Base-by-base conservation (phyloP, 2,797 vertebrate genomes). In the Karalla daura region DNA sequence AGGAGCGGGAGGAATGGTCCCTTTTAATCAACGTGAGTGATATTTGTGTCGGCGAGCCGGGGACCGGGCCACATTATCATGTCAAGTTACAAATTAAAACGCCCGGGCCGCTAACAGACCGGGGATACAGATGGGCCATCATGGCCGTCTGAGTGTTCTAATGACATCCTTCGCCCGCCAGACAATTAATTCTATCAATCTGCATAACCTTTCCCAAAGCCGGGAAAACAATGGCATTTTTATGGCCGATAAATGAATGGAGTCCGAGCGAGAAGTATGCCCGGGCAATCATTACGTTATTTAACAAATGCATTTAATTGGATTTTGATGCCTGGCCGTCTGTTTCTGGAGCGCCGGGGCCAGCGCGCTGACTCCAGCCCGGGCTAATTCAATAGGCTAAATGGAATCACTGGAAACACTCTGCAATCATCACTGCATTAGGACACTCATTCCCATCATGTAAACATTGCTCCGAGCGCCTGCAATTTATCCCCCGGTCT, bases 51-150 rank as follows among this genome's bases (percentile, higher is more conserved):
- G 84, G 78, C 81, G 83, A 85, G 84, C 85, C 40, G 81, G 79
- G 79, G 82, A 87, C 84, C 74, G 64, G n/a, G 81, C 86, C 86
- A 86, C 86, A 93, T 93, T 92, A 92, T 93, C 91, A 92, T 91
- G 91, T 93, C 90, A 89, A 91, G 92, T 92, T 93, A 92, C 90
- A 93, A 94, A 94, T 93, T 92, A 93, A 95, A 94, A 93, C 85
- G 89, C 81, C 85, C 68, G n/a, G 75, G 74, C 83, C 68, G 74
- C 87, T 91, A 93, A 93, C 90, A 91, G 92, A 91, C 84, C 76
- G 83, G 78, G 81, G 83, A 88, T 88, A 86, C 79, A 88, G 90
- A 93, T 89, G 88, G 88, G 77, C 85, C 90, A 91, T 93, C 89
- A 82, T 87, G 88, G 84, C 91, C 91, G 91, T 91, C 91, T 92